phyloP scores from a whole-genome alignment of 1,140 invertebrate genomes.

The Dendrolimus punctatus region DNA sequence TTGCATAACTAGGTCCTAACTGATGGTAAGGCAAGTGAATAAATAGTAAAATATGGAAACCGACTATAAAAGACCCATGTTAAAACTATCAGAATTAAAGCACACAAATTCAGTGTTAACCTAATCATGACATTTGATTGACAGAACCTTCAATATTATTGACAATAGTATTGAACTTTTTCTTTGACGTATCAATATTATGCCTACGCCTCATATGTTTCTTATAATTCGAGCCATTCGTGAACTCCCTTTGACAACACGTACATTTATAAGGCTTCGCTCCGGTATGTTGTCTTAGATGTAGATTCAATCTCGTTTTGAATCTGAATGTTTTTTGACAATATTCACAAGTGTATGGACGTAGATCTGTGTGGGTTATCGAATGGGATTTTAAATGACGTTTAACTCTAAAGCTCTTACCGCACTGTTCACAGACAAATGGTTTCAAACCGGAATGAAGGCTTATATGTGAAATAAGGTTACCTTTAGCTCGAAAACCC shows the following conservation, averaged over 20 bases:
- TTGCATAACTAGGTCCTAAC: no score
- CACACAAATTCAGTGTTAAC: not conserved
- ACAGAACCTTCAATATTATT: conserved; percentile 4
- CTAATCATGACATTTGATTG: not conserved
- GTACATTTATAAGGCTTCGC: conserved; percentile 76
- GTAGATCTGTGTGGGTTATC: conserved; percentile 87
- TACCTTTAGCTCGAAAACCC: conserved; percentile 49
- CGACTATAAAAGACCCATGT: no score
- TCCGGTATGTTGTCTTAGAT: conserved; percentile 78
- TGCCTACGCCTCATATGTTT: conserved; percentile 84
- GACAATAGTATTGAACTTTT: conserved; percentile 27
- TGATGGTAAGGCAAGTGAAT: no score
- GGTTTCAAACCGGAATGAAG: conserved; percentile 82
- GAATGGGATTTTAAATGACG: conserved; percentile 58
- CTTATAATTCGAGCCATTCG: conserved; percentile 84
- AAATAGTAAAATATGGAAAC: no score
- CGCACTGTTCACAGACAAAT: conserved; percentile 84
- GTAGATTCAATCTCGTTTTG: conserved; percentile 78
- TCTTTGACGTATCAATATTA: conserved; percentile 69
- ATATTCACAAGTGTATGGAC: conserved; percentile 84
- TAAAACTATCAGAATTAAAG: no score
- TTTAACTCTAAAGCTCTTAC: conserved; percentile 79
- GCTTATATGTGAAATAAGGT: conserved; percentile 72
- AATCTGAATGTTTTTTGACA: conserved; percentile 83
- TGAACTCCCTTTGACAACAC: conserved; percentile 80